Evolutionary conservation across 1,140 invertebrate genomes (phyloP).

Genomic region (Teleogryllus occipitalis): DNA sequence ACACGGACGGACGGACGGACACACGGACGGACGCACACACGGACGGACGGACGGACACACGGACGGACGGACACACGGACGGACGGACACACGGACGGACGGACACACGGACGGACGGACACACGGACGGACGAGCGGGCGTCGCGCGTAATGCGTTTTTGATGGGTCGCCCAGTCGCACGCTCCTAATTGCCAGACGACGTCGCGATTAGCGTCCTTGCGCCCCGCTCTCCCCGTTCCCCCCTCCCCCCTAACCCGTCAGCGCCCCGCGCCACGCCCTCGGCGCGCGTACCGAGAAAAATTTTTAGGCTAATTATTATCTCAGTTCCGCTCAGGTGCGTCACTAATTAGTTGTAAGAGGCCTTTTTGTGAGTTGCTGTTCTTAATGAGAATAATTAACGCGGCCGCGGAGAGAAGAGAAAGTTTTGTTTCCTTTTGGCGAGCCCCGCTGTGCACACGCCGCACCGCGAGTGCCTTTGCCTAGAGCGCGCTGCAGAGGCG

Average conservation of each 20-base stretch:
- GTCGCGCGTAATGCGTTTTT: not conserved
- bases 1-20: too few relatives aligned
- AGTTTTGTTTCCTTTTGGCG: not conserved
- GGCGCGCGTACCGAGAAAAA: not conserved
- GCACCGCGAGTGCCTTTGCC: not conserved
- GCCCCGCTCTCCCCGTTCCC: not conserved
- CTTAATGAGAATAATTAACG: not conserved
- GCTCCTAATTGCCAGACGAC: not conserved
- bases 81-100: too few relatives aligned
- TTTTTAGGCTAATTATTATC: conserved; percentile 2
- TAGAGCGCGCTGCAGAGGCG: too few relatives aligned
- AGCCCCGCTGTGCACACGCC: not conserved
- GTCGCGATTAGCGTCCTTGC: not conserved
- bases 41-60: too few relatives aligned
- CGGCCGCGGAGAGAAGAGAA: not conserved
- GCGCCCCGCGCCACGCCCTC: too few relatives aligned
- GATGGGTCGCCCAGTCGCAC: not conserved
- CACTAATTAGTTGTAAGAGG: not conserved
- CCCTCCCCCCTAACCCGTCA: too few relatives aligned
- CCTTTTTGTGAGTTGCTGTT: conserved; percentile 4
- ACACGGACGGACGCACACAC: too few relatives aligned
- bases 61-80: too few relatives aligned
- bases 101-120: too few relatives aligned
- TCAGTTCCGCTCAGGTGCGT: not conserved
- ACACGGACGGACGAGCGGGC: too few relatives aligned